Base-by-base conservation (phyloP, 2,888 invertebrate genomes). In the Scaptomyza polygonia region DNA sequence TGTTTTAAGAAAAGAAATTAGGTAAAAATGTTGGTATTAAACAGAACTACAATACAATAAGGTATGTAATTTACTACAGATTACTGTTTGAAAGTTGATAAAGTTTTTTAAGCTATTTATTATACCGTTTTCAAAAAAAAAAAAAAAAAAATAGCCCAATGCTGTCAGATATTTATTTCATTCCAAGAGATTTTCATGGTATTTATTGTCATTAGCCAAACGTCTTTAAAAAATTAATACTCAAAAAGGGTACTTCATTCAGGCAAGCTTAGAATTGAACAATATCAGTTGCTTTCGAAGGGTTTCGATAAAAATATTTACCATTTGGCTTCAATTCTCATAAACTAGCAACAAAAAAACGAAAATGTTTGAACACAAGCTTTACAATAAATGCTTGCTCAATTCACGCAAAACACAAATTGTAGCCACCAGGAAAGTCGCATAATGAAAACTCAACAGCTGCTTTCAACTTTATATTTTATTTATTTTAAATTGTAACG, bases 401-500 rank as follows among this genome's bases (percentile, higher is more conserved):
- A 11, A 12, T 32, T 21, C 21, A 4, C 21, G 21, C 4, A 2
- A 21, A 21, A 12, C 0, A 12, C 3, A 32, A 32, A 32, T 32
- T 4, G 32, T 32, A 3, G 3, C 12, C 11, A 8, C 12, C 34
- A n/a, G 3, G 32, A 32, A 32, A 32, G 11, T 12, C 11, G 9
- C 30, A 30, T 30, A 21, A 21, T 21, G 3, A 21, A 21, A 21
- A 21, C 30, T 12, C 4, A 34, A 34, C n/a, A 34, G n/a, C 0
- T n/a, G 11, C 29, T 0, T 2, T 5, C 14, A 30, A 8, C 1
- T 1, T 12, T n/a, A 3, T 16, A 3, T 0, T n/a, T n/a, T 39
- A 6, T 40, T 11, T 21, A 1, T 11, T 54, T 64, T 6, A 25
- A 69, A 52, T 44, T 39, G 39, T 43, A 73, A 55, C 59, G 65